These are phyloP conservation scores for Drosophila arawakana DNA, from an alignment of 1,140 invertebrate genomes.

Conservation along the genomic window DNA sequence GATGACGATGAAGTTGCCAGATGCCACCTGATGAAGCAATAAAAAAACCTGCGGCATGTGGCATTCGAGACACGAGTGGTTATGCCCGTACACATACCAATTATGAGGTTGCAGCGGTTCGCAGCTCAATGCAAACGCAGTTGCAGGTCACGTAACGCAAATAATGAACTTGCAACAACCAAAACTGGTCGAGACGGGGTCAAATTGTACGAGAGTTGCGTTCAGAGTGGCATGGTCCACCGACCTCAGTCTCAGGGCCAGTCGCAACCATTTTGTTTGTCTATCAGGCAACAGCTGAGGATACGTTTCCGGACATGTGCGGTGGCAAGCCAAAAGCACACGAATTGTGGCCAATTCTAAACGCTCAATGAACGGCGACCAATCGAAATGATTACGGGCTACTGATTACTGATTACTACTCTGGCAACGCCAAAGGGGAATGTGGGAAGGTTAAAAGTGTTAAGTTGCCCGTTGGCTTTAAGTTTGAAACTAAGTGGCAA, in stretches of 20 bases:
- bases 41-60: constrained; percentile 2
- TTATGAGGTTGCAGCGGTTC: constrained; percentile 53
- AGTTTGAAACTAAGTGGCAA: background rate
- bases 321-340: background rate
- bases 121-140: constrained; percentile 41
- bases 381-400: constrained; percentile 53
- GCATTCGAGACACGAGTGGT: background rate
- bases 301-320: background rate
- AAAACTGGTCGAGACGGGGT: constrained; percentile 11
- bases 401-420: constrained; percentile 60
- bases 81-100: constrained; percentile 38
- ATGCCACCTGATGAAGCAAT: background rate
- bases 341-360: constrained; percentile 4
- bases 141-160: constrained; percentile 73
- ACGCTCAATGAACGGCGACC: background rate
- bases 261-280: constrained; percentile 8
- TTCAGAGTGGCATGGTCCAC: background rate
- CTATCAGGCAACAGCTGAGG: constrained; percentile 7
- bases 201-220: background rate
- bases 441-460: background rate
- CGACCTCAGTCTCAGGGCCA: too few species aligned
- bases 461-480: too few species aligned
- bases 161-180: constrained; percentile 66
- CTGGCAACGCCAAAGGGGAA: constrained; percentile 19
- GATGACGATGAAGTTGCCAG: background rate